These are phyloP conservation scores for Heteronetta atricapilla DNA, from an alignment of 2,113 vertebrate species.

Conservation along the genomic window DNA sequence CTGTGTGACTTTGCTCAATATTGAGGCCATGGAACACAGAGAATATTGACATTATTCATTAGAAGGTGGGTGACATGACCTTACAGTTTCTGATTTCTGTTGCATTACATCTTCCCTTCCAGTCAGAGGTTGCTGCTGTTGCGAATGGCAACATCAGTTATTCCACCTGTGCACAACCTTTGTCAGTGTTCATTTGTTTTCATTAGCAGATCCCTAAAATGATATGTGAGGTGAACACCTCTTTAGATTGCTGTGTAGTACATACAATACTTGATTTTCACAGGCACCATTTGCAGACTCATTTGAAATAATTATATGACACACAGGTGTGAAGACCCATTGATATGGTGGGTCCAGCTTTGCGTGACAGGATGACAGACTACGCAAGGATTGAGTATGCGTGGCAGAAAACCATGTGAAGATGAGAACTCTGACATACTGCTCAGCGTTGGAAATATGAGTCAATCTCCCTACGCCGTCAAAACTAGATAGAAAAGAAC, in stretches of 20 bases:
- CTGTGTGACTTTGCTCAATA: neutral
- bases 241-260: neutral
- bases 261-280: neutral
- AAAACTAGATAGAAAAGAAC: neutral
- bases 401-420: neutral
- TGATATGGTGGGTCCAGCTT: neutral
- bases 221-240: neutral
- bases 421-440: neutral
- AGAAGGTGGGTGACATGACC: neutral
- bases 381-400: neutral
- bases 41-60: neutral
- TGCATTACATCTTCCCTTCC: neutral
- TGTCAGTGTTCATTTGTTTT: neutral
- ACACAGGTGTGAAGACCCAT: neutral
- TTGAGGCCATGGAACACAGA: neutral
- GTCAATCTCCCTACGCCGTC: neutral
- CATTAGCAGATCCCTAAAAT: neutral
- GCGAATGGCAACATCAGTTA: neutral
- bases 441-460: neutral
- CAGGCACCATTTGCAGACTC: neutral
- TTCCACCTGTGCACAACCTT: neutral
- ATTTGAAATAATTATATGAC: neutral
- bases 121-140: neutral
- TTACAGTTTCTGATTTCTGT: neutral
- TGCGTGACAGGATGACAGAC: rapidly evolving